Conservation (phyloP, 2,113 vertebrate species). For the Campylorhamphus procurvoides region DNA sequence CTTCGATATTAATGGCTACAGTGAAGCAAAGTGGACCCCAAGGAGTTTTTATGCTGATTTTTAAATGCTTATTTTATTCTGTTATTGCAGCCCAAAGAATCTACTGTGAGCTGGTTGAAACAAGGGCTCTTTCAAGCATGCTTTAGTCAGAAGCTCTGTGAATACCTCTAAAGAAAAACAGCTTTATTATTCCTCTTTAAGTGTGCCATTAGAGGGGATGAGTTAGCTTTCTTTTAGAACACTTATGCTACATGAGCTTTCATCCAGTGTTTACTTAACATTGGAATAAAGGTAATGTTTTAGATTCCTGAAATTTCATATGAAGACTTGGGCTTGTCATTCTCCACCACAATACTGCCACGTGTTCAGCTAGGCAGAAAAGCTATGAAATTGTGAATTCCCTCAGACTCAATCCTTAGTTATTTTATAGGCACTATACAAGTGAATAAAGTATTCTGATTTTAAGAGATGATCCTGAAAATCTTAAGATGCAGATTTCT, state of each 20-base stretch:
- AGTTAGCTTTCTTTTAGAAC: neutral
- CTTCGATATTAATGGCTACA: neutral
- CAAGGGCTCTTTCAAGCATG: neutral
- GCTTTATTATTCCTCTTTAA: neutral
- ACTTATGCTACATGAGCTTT: neutral
- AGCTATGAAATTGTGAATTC: neutral
- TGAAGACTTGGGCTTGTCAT: neutral
- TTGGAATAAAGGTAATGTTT: neutral
- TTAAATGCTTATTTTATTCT: constrained; percentile 14
- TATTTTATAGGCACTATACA: neutral
- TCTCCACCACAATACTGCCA: neutral
- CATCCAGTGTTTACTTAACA: neutral
- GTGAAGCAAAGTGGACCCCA: neutral
- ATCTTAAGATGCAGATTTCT: neutral
- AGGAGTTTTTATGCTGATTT: constrained; percentile 7
- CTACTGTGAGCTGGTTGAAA: neutral
- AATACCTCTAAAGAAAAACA: neutral
- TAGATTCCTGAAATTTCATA: neutral
- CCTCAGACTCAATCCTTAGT: neutral
- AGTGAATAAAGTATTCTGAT: neutral
- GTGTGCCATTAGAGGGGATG: neutral
- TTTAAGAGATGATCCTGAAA: neutral
- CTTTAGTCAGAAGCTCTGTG: neutral
- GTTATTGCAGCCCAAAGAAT: neutral
- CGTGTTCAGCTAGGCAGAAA: neutral